phyloP scores from a whole-genome alignment of 2,888 invertebrate genomes.

The Oasisia sp. region DNA sequence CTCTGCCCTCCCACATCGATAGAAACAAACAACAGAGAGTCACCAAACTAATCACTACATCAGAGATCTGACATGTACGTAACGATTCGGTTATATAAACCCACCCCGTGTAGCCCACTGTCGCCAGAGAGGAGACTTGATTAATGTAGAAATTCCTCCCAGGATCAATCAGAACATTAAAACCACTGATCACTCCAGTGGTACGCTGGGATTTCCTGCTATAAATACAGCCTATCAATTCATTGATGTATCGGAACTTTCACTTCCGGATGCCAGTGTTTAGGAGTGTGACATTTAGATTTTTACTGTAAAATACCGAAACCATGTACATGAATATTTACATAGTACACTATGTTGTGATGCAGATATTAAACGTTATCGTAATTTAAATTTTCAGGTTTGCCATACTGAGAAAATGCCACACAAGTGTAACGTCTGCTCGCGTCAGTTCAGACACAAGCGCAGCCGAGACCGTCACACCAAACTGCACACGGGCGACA shows the following conservation, averaged over 20 bases:
- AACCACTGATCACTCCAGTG: neutral
- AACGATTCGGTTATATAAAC: too few species aligned
- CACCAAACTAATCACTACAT: too few species aligned
- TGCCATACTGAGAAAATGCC: conserved; percentile 89
- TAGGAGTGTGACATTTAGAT: neutral
- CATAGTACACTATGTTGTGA: neutral
- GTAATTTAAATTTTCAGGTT: neutral
- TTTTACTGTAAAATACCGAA: neutral
- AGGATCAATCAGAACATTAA: conserved; percentile 6
- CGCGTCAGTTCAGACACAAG: conserved; percentile 92
- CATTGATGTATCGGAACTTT: neutral
- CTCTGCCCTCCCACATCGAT: too few species aligned
- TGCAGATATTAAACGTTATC: neutral
- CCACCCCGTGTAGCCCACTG: neutral
- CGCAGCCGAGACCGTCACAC: conserved; percentile 92
- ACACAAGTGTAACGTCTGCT: conserved; percentile 91
- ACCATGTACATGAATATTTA: neutral
- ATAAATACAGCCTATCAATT: neutral
- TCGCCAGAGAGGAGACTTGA: neutral
- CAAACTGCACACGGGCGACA: conserved; percentile 88
- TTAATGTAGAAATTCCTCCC: neutral
- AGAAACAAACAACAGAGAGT: too few species aligned
- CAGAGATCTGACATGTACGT: too few species aligned
- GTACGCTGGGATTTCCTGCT: neutral
- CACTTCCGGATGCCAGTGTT: neutral